These are phyloP conservation scores for Delia radicum DNA, from an alignment of 1,140 invertebrate genomes.

Conservation along the genomic window DNA sequence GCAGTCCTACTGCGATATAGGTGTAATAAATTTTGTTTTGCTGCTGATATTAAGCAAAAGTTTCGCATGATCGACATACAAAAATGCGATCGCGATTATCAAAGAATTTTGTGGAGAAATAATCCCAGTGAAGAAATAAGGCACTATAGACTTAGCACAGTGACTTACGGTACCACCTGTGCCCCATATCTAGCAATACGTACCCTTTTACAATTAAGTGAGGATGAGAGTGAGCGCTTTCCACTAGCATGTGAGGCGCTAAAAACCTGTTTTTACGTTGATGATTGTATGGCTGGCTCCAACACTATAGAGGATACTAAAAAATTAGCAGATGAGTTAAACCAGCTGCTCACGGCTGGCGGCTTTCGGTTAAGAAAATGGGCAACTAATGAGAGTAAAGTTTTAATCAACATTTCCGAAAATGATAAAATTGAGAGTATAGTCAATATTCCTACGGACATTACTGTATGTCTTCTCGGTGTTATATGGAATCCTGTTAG, in stretches of 20 bases:
- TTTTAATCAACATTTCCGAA: conserved; percentile 3
- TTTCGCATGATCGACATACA: neutral
- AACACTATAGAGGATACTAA: neutral
- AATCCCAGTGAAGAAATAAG: neutral
- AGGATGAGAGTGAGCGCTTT: neutral
- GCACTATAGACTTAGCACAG: neutral
- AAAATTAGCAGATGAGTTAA: neutral
- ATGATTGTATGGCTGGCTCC: conserved; percentile 14
- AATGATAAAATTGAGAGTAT: neutral
- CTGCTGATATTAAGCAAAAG: neutral
- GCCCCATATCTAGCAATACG: conserved; percentile 22
- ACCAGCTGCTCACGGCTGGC: conserved; percentile 22
- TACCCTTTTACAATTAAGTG: conserved; percentile 7
- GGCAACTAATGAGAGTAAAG: conserved; percentile 30
- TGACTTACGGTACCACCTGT: conserved; percentile 4
- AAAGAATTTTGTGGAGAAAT: neutral
- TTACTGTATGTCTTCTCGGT: conserved; percentile 3
- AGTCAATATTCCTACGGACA: neutral
- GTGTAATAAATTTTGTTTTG: neutral
- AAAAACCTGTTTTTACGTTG: conserved; percentile 18
- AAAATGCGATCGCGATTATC: neutral
- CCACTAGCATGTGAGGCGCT: neutral
- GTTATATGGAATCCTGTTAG: conserved; percentile 1
- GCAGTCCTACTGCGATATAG: neutral
- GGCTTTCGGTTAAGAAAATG: conserved; percentile 41